Evolutionary conservation across 2,113 vertebrate species (phyloP).

Genomic region (Myotis yumanensis): DNA sequence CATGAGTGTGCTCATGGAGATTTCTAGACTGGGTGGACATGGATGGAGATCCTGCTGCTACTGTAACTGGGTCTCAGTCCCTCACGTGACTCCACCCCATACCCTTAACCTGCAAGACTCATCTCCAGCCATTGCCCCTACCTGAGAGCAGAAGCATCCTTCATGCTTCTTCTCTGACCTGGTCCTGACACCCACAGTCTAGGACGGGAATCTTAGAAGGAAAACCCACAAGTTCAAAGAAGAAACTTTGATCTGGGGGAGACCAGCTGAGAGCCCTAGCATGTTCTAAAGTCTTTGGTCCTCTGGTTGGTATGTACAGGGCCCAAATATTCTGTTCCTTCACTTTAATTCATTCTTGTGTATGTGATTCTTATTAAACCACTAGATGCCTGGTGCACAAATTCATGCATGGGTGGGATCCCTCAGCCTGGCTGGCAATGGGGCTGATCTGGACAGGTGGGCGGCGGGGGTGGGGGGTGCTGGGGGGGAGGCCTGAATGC

Average conservation of each 20-base stretch:
- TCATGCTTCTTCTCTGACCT: background rate
- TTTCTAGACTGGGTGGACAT: background rate
- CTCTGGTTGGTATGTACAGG: background rate
- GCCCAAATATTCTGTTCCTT: background rate
- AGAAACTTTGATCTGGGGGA: background rate
- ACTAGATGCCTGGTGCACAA: too few species aligned
- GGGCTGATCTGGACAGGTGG: too few species aligned
- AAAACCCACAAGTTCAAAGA: background rate
- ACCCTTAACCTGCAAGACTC: too few species aligned
- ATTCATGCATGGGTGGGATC: too few species aligned
- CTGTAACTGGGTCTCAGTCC: background rate
- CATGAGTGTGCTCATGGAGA: background rate
- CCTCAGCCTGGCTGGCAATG: too few species aligned
- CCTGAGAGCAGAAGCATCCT: background rate
- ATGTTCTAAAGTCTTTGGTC: background rate
- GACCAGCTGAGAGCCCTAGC: background rate
- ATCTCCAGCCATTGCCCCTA: background rate
- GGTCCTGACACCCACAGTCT: background rate
- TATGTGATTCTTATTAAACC: background rate
- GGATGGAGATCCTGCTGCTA: background rate
- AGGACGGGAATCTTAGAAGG: background rate
- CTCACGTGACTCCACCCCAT: accelerated
- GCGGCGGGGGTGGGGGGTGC: too few species aligned
- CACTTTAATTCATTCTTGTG: background rate
- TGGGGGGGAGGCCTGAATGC: too few species aligned